These are phyloP conservation scores for Glomeris maerens DNA, from an alignment of 1,140 invertebrate genomes.

Conservation along the genomic window DNA sequence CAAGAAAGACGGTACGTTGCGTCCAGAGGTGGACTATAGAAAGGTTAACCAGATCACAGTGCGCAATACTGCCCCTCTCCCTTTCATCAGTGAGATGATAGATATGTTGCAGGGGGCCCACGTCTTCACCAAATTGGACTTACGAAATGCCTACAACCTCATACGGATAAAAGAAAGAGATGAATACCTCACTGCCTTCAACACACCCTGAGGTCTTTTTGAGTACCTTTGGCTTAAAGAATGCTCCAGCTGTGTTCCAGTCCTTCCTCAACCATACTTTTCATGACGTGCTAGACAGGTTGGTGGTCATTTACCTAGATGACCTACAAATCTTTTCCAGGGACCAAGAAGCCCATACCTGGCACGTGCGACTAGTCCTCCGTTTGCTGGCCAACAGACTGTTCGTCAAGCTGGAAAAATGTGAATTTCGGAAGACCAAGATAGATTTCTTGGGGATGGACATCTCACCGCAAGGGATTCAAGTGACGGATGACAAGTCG, in stretches of 20 bases:
- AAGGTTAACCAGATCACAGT: slow-evolving; percentile 11
- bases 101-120: not conserved
- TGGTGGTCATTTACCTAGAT: not conserved
- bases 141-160: not conserved
- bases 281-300: not conserved
- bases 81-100: not conserved
- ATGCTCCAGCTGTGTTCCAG: not conserved
- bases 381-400: not conserved
- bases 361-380: slow-evolving; percentile 4
- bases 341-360: not conserved
- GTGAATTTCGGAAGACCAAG: not conserved
- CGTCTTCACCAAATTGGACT: not conserved
- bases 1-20: too few species aligned
- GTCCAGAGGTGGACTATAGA: not conserved
- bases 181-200: not conserved
- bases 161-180: not conserved
- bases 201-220: not conserved
- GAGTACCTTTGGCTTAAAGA: not conserved
- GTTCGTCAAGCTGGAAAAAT: slow-evolving; percentile 12
- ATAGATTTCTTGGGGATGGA: slow-evolving; percentile 9
- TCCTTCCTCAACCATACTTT: not conserved
- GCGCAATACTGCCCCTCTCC: slow-evolving; percentile 13
- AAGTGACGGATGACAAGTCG: slow-evolving; percentile 4
- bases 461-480: not conserved
- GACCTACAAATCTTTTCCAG: slow-evolving; percentile 8